Evolutionary conservation across 2,113 vertebrate species (phyloP).

Genomic region (Charina bottae): DNA sequence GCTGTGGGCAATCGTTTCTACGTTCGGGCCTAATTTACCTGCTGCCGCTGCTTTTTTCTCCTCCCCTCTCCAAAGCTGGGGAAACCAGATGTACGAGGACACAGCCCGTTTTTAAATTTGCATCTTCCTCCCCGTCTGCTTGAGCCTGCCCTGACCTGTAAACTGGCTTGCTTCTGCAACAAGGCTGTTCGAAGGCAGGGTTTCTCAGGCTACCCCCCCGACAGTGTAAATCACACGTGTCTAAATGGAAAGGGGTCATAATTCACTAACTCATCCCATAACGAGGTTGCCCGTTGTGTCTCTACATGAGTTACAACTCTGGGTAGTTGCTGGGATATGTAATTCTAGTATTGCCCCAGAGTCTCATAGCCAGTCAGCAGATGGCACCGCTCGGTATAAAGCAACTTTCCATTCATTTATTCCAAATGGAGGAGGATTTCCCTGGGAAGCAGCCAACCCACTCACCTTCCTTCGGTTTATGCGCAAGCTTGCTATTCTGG

Average conservation of each 20-base stretch:
- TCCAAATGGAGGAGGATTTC: background rate
- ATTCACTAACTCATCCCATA: background rate
- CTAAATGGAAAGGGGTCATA: background rate
- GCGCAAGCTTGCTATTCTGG: background rate
- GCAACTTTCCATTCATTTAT: background rate
- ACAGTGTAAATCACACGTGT: background rate
- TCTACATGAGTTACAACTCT: too few relatives aligned
- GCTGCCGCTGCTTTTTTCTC: background rate
- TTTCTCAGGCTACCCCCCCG: background rate
- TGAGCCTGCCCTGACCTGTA: background rate
- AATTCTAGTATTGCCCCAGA: background rate
- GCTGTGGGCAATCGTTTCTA: background rate
- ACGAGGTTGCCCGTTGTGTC: background rate
- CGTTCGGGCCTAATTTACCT: background rate
- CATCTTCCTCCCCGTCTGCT: background rate
- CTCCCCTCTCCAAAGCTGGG: background rate
- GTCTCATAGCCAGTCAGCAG: background rate
- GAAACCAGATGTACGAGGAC: background rate
- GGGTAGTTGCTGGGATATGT: background rate
- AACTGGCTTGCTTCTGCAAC: background rate
- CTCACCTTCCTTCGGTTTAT: fast-evolving
- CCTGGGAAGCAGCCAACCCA: background rate
- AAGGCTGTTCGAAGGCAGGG: background rate
- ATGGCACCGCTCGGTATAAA: background rate
- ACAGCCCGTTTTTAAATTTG: background rate